Evolutionary conservation across 2,888 invertebrate species (phyloP), one percentile per base, ranked within the genome.

Genomic region (Cerceris ruficornis): DNA sequence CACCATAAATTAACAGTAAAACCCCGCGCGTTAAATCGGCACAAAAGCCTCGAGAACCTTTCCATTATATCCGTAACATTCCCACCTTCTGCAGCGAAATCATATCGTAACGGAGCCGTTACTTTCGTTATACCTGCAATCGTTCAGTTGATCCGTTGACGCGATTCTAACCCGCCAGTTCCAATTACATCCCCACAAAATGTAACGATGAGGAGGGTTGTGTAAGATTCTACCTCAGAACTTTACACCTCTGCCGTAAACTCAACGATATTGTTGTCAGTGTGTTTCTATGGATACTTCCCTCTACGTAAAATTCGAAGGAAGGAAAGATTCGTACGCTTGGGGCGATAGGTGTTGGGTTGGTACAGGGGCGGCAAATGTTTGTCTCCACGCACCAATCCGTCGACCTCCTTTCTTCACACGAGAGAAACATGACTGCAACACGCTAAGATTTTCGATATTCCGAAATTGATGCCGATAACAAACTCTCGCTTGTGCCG

Each of bases 401-500:
- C 68, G 62, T 68, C 69, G 83, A 78, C 81, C 83, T 67, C 70
- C 15, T 80, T 80, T 64, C 64, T 54, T 28, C 57, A 1, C 14
- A 28, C 41, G 9, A 8, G n/a, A 8, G 28, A 55, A 76, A 79
- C 83, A 73, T 60, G 52, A 58, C 72, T 28, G 50, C 54, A 57
- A 62, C 81, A 79, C 75, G 79, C 75, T 50, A 81, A 81, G 81
- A 83, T 83, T 83, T 65, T 60, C 83, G 81, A 81, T 83, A 83
- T 70, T 83, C 76, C 72, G 65, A 81, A 83, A 83, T 73, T 72
- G 68, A 68, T 73, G 66, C 71, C 76, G 81, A 78, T 81, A 81
- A 78, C 76, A 57, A 76, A 60, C 66, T 46, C 42, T 7, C n/a
- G 42, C 58, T 17, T 13, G 46, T 7, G 39, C 60, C 9, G 57